Conservation (phyloP, 2,888 invertebrate species). For the Oscheius myriophilus region DNA sequence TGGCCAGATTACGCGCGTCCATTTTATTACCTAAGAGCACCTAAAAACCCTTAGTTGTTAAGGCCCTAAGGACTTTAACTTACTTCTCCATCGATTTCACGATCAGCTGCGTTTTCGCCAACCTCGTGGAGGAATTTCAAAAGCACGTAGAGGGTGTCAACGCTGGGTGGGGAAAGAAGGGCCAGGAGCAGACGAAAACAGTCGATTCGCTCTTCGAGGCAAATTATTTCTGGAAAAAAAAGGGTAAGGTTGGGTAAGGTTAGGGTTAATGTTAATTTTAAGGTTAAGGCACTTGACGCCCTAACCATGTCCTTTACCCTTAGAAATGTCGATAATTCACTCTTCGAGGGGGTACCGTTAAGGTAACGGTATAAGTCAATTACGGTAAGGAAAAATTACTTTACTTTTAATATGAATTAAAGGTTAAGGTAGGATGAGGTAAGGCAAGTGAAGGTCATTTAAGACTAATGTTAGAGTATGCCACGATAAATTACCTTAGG, state of each 20-base stretch:
- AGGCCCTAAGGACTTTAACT: constrained; percentile 27
- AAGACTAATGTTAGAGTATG: no score
- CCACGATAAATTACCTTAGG: no score
- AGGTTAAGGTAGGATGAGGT: no score
- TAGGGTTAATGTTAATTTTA: no score
- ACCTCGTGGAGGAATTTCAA: constrained; percentile 84
- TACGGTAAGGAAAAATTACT: no score
- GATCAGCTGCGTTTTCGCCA: constrained; percentile 80
- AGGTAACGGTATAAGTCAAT: no score
- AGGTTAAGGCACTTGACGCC: no score
- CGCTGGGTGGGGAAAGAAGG: constrained; percentile 85
- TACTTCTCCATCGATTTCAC: constrained; percentile 73
- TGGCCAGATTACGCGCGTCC: constrained; percentile 90
- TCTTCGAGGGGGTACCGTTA: no score
- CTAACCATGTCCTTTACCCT: no score
- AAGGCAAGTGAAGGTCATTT: no score
- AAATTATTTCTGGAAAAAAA: constrained; percentile 35
- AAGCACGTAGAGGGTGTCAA: constrained; percentile 87
- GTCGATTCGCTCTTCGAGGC: constrained; percentile 46
- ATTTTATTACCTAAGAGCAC: constrained; percentile 83
- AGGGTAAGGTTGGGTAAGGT: neutral
- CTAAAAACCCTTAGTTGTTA: constrained; percentile 37
- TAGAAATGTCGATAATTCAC: no score
- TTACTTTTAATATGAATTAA: no score
- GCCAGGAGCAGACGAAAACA: constrained; percentile 77